phyloP scores from a whole-genome alignment of 2,113 vertebrate species.

The Chascanopsetta lugubris region DNA sequence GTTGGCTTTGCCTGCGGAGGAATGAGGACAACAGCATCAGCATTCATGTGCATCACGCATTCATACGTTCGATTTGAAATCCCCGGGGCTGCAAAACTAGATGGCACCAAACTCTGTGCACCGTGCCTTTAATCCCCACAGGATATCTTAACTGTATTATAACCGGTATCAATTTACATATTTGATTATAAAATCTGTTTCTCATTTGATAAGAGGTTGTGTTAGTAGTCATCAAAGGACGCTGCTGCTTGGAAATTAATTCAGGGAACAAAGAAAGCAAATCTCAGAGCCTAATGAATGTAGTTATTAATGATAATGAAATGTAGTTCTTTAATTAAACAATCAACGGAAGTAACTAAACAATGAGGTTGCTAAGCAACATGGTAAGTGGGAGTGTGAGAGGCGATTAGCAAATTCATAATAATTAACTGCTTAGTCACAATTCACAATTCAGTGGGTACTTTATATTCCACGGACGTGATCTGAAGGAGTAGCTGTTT shows the following conservation, averaged over 20 bases:
- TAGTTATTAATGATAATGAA: constrained; percentile 30
- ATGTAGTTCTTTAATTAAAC: constrained; percentile 43
- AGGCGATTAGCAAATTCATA: constrained; percentile 44
- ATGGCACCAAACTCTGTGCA: no score
- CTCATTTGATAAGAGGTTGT: constrained; percentile 16
- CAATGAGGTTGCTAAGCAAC: constrained; percentile 46
- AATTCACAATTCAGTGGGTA: constrained; percentile 12
- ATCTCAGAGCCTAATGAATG: constrained; percentile 32
- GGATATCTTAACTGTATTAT: no score
- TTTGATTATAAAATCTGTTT: constrained; percentile 41
- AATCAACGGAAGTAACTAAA: constrained; percentile 15
- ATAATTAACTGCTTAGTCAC: constrained; percentile 23
- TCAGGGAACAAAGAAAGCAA: constrained; percentile 1
- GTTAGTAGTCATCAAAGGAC: constrained; percentile 16
- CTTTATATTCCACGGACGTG: background rate
- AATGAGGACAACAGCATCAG: background rate
- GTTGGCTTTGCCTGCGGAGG: constrained; percentile 89
- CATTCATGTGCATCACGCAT: background rate
- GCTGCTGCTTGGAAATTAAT: constrained; percentile 6
- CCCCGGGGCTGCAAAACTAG: no score
- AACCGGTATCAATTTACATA: no score
- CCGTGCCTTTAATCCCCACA: constrained; percentile 1
- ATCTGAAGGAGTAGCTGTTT: background rate
- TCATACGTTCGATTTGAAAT: no score
- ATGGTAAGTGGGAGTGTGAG: constrained; percentile 10